Base-by-base conservation (phyloP, 2,888 invertebrate genomes). In the Athripsodes cinereus region DNA sequence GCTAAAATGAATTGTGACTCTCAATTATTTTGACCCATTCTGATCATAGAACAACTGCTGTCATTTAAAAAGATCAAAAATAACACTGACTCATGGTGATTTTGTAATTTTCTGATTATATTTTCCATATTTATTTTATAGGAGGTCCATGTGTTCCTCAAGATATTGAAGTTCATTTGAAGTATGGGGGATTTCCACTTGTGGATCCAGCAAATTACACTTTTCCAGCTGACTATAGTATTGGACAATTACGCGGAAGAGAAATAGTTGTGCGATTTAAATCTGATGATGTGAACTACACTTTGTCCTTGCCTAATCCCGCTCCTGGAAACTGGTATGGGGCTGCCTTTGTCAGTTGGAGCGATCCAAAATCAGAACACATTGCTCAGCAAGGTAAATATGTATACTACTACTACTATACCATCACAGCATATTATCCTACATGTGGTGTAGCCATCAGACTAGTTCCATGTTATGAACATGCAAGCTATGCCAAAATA, bases 111-210 rank as follows among this genome's bases (percentile, higher is more conserved):
- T n/a, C n/a, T n/a, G n/a, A n/a, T n/a, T n/a, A n/a, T n/a, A n/a
- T n/a, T n/a, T n/a, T n/a, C n/a, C n/a, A n/a, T n/a, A n/a, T n/a
- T n/a, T n/a, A n/a, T n/a, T n/a, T n/a, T 48, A 19, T 19, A 69
- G 78, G 78, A 74, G 83, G 85, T 44, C 79, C 83, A 62, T 87
- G 85, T 68, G 71, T 73, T 50, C 76, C 82, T 2, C 78, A 81
- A 67, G 81, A 86, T 66, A 84, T 90, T 53, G 76, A 85, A 64
- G 75, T 87, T 66, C 83, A 87, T 68, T 72, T 94, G 55, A 92
- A 92, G 70, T 84, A 87, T 65, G 90, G 89, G 16, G 86, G 92
- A 50, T 87, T 88, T 67, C 93, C 94, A 20, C 86, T 92, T 2
- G 84, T 93, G 59, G 87, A 85, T 68, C 90, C 92, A 1, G 90